Percentiles rank a stretch among this genome's conserved stretches.
These are phyloP conservation scores for Labeo rohita DNA, from an alignment of 2,113 vertebrate genomes.

Conservation along the genomic window DNA sequence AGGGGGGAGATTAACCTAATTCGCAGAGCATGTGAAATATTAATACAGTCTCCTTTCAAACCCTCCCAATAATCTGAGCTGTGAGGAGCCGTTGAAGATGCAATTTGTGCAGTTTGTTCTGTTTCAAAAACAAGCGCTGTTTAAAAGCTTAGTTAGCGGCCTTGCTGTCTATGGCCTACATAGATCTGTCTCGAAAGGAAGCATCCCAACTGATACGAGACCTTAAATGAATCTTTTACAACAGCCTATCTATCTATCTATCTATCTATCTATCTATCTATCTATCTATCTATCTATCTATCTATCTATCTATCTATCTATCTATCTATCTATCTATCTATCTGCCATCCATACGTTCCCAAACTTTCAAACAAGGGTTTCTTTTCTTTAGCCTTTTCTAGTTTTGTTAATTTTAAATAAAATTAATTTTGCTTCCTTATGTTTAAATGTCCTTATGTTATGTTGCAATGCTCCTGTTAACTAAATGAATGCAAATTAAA, in stretches of 20 bases:
- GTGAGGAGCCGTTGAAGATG: neutral
- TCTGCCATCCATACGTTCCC: no score
- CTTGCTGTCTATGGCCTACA: neutral
- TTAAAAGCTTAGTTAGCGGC: neutral
- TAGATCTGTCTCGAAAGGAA: neutral
- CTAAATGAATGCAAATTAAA: no score
- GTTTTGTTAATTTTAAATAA: no score
- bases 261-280: neutral
- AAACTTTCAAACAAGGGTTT: no score
- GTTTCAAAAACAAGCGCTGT: conserved; percentile 1
- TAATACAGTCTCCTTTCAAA: conserved; percentile 33
- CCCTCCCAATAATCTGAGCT: conserved; percentile 15
- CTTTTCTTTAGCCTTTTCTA: no score
- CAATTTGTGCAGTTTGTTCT: conserved; percentile 16
- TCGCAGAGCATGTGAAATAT: conserved; percentile 27
- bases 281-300: neutral
- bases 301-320: neutral
- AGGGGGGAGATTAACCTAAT: conserved; percentile 46
- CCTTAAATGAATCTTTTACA: neutral
- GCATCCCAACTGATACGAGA: neutral
- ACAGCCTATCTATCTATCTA: neutral
- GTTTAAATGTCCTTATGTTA: no score
- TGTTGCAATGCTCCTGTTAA: no score
- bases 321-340: neutral
- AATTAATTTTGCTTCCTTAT: no score